Evolutionary conservation across 2,113 vertebrate genomes (phyloP).

Genomic region (Carassius auratus): DNA sequence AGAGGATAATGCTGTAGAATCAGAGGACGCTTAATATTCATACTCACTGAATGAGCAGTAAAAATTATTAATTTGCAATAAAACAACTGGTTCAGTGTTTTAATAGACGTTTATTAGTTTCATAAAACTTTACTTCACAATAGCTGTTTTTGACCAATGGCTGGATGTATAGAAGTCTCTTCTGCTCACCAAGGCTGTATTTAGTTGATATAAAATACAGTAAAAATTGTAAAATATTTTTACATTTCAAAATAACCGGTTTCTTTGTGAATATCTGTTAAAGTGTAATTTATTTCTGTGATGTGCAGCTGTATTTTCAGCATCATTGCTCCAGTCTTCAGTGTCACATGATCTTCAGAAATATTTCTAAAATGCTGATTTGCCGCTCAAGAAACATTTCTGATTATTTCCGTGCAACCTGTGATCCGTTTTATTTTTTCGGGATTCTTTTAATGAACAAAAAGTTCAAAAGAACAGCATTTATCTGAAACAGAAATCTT

Average conservation of each 20-base stretch:
- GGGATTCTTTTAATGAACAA: neutral
- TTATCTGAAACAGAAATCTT: neutral
- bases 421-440: neutral
- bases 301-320: neutral
- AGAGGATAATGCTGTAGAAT: slow-evolving; percentile 2
- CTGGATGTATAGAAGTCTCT: no score
- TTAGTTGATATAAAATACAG: neutral
- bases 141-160: neutral
- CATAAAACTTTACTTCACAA: neutral
- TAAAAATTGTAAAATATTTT: neutral
- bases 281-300: neutral
- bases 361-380: neutral
- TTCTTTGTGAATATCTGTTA: neutral
- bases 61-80: neutral
- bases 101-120: neutral
- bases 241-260: neutral
- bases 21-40: neutral
- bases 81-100: neutral
- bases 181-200: neutral
- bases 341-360: neutral
- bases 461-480: neutral
- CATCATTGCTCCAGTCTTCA: neutral
- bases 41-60: neutral
- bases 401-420: no score
- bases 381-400: no score